phyloP scores from a whole-genome alignment of 2,888 invertebrate genomes.

The Halocaridina rubra region DNA sequence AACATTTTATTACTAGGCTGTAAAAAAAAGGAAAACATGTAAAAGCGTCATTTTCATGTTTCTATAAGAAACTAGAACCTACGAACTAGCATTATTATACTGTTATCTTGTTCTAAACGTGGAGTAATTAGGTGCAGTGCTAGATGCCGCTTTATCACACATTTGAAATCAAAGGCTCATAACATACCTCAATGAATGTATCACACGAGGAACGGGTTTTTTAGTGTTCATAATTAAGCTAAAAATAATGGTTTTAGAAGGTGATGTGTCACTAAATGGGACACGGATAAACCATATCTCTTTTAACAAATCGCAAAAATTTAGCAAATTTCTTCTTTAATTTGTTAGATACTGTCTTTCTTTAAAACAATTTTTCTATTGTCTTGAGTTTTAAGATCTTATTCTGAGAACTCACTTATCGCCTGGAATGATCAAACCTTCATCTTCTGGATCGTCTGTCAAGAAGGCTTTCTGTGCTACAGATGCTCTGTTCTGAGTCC shows the following conservation, averaged over 20 bases:
- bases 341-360: too few species aligned
- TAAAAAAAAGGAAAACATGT: background rate
- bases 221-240: too few species aligned
- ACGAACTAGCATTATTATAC: background rate
- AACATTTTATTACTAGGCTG: too few species aligned
- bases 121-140: background rate
- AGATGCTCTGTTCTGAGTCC: constrained; percentile 15
- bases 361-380: background rate
- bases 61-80: background rate
- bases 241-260: too few species aligned
- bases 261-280: too few species aligned
- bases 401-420: background rate
- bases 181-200: background rate
- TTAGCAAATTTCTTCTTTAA: too few species aligned
- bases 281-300: too few species aligned
- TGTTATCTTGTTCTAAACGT: background rate
- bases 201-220: background rate
- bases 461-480: constrained; percentile 32
- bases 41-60: background rate
- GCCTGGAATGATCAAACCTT: background rate
- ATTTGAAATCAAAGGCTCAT: background rate
- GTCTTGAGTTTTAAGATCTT: background rate
- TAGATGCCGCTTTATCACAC: background rate
- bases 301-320: too few species aligned
- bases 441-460: constrained; percentile 10